A percentile compares a stretch with the other conserved stretches of the same genome.
Evolutionary conservation across 2,888 invertebrate species (phyloP).

Genomic region (Metalampra italica): DNA sequence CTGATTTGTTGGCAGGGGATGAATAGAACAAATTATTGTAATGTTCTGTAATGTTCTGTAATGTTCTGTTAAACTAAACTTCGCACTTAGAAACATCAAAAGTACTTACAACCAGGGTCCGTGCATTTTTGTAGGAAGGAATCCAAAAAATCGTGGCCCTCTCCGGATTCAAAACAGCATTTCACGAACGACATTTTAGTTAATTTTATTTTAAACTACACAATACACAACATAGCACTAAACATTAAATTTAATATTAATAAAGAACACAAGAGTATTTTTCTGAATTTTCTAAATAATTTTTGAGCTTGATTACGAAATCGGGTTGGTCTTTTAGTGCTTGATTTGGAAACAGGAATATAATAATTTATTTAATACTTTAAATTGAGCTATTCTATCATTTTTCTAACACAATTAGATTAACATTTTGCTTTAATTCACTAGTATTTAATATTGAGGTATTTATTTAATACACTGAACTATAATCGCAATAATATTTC

Average conservation of each 20-base stretch:
- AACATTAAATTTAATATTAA: constrained; percentile 7
- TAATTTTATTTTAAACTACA: constrained; percentile 11
- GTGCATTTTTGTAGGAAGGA: constrained; percentile 88
- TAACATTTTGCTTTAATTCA: background rate
- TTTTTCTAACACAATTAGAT: background rate
- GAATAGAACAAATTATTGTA: no score
- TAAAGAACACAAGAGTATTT: constrained; percentile 12
- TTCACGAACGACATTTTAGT: constrained; percentile 82
- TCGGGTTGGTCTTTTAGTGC: background rate
- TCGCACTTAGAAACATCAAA: background rate
- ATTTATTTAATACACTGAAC: constrained; percentile 2
- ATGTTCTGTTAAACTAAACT: no score
- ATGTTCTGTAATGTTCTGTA: no score
- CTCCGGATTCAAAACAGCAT: constrained; percentile 88
- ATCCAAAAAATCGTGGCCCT: constrained; percentile 86
- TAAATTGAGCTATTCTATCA: background rate
- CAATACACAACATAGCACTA: constrained; percentile 19
- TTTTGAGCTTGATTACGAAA: background rate
- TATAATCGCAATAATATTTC: constrained; percentile 10
- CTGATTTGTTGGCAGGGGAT: no score
- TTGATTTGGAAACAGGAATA: background rate
- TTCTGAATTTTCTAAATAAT: background rate
- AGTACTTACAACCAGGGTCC: constrained; percentile 88
- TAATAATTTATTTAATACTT: background rate
- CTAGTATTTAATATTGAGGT: background rate